Conservation (phyloP, 2,113 vertebrate species). For the Benitochromis conjunctus region DNA sequence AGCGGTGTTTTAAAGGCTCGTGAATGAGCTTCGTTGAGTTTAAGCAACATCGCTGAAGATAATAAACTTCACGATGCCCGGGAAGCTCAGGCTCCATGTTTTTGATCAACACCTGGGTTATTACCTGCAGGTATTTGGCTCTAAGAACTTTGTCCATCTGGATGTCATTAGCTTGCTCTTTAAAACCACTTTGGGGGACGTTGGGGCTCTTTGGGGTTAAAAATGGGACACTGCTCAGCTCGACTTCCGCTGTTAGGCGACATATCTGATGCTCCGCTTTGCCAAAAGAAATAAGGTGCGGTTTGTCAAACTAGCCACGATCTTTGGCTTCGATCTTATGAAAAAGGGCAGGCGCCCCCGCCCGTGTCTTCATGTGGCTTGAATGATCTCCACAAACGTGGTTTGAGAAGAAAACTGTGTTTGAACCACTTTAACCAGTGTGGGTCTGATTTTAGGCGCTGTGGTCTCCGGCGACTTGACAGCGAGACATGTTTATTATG, state of each 20-base stretch:
- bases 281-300: background rate
- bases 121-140: background rate
- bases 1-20: background rate
- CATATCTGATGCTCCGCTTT: background rate
- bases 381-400: background rate
- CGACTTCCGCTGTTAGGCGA: background rate
- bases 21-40: background rate
- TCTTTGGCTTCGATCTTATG: background rate
- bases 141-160: background rate
- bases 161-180: background rate
- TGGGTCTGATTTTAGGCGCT: background rate
- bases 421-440: background rate
- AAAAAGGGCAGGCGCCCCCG: background rate
- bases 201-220: background rate
- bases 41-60: background rate
- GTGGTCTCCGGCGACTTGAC: background rate
- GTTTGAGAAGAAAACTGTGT: background rate
- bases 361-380: background rate
- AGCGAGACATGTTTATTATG: background rate
- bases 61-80: background rate
- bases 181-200: background rate
- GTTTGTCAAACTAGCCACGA: background rate
- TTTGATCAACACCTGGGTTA: background rate
- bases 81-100: background rate
- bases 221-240: background rate